These are phyloP conservation scores for Xylota sylvarum DNA, from an alignment of 2,888 invertebrate genomes.

Conservation along the genomic window DNA sequence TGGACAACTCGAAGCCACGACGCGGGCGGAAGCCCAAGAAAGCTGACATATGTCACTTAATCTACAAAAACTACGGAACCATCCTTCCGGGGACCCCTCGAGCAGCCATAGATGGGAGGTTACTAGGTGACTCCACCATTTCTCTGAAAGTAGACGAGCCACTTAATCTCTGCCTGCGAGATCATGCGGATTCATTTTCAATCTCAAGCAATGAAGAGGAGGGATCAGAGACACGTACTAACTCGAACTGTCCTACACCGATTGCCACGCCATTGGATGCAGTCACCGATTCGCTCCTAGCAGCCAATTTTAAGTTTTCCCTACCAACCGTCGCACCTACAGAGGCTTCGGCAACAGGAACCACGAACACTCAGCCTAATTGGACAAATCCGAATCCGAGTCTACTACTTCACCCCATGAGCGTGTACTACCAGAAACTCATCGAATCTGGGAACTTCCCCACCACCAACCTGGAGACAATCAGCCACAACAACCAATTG, in stretches of 20 bases:
- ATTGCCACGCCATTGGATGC: constrained; percentile 79
- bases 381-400: constrained; percentile 87
- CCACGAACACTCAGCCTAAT: constrained; percentile 5
- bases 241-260: constrained; percentile 80
- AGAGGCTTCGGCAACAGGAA: constrained; percentile 81
- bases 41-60: constrained; percentile 95
- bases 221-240: constrained; percentile 72
- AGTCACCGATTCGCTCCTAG: constrained; percentile 79
- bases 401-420: constrained; percentile 90
- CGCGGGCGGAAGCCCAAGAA: constrained; percentile 96
- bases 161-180: constrained; percentile 92
- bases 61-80: constrained; percentile 96
- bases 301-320: constrained; percentile 84
- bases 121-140: constrained; percentile 19
- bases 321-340: constrained; percentile 85
- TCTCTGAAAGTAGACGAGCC: constrained; percentile 87
- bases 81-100: constrained; percentile 91
- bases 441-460: constrained; percentile 86
- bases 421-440: constrained; percentile 91
- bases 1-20: constrained; percentile 94
- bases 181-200: constrained; percentile 85
- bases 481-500: constrained; percentile 85
- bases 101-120: constrained; percentile 84
- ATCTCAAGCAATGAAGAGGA: constrained; percentile 83
- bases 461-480: constrained; percentile 80